These are phyloP conservation scores for Cataglyphis livida DNA, from an alignment of 2,888 invertebrate species.

Conservation along the genomic window DNA sequence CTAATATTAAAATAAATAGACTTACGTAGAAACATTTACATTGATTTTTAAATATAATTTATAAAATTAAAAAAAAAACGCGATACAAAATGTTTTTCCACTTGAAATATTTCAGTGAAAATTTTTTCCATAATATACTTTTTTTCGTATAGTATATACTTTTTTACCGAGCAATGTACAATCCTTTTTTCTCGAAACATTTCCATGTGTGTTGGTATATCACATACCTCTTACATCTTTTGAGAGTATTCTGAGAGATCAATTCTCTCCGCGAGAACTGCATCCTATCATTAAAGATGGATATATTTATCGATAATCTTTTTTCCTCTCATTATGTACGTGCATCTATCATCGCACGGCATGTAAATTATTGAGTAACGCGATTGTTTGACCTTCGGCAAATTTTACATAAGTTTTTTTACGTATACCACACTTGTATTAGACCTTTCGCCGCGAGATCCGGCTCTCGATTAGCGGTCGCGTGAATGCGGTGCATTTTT, in stretches of 20 bases:
- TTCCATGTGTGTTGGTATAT: background rate
- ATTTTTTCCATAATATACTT: background rate
- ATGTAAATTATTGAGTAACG: background rate
- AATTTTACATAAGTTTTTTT: conserved; percentile 20
- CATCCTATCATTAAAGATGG: background rate
- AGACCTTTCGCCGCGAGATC: conserved; percentile 19
- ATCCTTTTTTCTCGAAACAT: background rate
- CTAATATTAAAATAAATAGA: conserved; percentile 3
- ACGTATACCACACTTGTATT: conserved; percentile 6
- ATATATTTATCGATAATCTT: background rate
- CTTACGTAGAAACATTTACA: background rate
- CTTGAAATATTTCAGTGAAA: background rate
- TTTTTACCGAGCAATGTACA: background rate
- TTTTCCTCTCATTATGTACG: background rate
- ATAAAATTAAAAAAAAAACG: background rate
- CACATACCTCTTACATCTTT: background rate
- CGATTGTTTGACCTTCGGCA: conserved; percentile 12
- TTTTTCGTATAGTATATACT: background rate
- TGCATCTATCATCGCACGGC: background rate
- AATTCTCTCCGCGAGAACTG: background rate
- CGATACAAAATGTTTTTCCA: background rate
- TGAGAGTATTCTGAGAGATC: background rate
- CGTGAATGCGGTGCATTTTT: conserved; percentile 32
- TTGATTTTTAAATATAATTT: background rate
- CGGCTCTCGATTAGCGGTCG: conserved; percentile 39